These are phyloP conservation scores for Ypsolopha sequella DNA, from an alignment of 2,888 invertebrate species.

Conservation along the genomic window DNA sequence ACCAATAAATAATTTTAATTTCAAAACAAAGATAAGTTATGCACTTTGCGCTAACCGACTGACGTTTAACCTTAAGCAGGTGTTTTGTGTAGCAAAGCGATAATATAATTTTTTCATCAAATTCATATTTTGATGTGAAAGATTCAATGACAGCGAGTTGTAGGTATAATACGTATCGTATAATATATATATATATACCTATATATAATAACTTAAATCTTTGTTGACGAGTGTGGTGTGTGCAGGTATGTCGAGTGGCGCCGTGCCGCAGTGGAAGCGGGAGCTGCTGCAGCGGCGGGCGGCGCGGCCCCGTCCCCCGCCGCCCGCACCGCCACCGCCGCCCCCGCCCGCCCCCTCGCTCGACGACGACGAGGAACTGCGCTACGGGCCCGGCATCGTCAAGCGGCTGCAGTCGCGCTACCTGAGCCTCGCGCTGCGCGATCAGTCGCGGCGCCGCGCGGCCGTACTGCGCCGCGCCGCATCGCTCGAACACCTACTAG, in stretches of 20 bases:
- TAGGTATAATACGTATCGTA: too few species aligned
- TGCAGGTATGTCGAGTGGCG: slow-evolving; percentile 54
- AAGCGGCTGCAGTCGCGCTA: slow-evolving; percentile 89
- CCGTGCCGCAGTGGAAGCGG: slow-evolving; percentile 85
- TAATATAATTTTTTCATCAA: too few species aligned
- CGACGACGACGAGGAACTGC: slow-evolving; percentile 77
- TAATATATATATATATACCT: too few species aligned
- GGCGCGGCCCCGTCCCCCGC: slow-evolving; percentile 40
- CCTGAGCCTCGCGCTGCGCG: slow-evolving; percentile 86
- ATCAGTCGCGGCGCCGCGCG: slow-evolving; percentile 75
- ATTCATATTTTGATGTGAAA: too few species aligned
- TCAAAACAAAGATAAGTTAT: too few species aligned
- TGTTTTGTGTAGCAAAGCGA: too few species aligned
- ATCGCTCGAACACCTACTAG: slow-evolving; percentile 87
- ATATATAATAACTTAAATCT: too few species aligned
- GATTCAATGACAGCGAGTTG: too few species aligned
- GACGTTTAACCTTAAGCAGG: too few species aligned
- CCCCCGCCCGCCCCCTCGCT: slow-evolving; percentile 35
- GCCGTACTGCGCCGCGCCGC: slow-evolving; percentile 85
- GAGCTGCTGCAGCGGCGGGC: slow-evolving; percentile 83
- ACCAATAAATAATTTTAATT: too few species aligned
- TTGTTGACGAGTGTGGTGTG: background rate
- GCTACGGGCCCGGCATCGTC: slow-evolving; percentile 93
- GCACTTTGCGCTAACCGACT: too few species aligned
- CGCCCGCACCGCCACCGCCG: slow-evolving; percentile 30